A percentile compares a stretch with the other conserved stretches of the same genome.
These are phyloP conservation scores for Coregonus suidteri DNA, from an alignment of 2,797 vertebrate genomes.

Conservation along the genomic window DNA sequence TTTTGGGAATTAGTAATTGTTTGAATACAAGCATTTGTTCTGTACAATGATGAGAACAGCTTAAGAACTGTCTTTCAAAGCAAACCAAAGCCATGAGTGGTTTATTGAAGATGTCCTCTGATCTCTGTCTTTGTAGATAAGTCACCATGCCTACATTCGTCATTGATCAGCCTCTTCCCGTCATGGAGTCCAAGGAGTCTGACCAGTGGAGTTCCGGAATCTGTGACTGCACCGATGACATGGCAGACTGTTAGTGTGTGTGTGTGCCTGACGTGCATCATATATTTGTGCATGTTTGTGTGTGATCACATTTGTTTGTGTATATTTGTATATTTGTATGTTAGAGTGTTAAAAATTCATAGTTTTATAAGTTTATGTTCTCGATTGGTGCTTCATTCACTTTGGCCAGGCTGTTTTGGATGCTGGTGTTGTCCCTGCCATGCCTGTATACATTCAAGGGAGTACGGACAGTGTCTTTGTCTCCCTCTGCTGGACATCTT, in stretches of 20 bases:
- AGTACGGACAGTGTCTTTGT: constrained; percentile 65
- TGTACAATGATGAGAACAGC: not conserved
- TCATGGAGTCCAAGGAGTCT: constrained; percentile 31
- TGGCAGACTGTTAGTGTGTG: constrained; percentile 43
- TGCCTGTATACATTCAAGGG: constrained; percentile 51
- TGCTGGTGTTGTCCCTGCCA: constrained; percentile 74
- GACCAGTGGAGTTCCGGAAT: constrained; percentile 41
- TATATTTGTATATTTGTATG: not conserved
- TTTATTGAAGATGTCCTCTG: not conserved
- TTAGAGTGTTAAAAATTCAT: not conserved
- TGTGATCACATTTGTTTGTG: not conserved
- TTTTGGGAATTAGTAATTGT: not conserved
- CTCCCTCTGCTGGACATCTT: constrained; percentile 71
- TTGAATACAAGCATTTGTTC: not conserved
- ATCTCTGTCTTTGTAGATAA: not conserved
- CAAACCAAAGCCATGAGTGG: not conserved
- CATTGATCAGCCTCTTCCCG: constrained; percentile 20
- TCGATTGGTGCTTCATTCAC: not conserved
- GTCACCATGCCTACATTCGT: constrained; percentile 35
- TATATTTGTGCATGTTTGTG: not conserved
- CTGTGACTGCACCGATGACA: constrained; percentile 45
- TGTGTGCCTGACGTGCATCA: not conserved
- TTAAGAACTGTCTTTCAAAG: not conserved
- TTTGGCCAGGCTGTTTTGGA: constrained; percentile 56
- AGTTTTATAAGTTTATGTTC: not conserved